Evolutionary conservation across 2,113 vertebrate genomes (phyloP).

Genomic region (Hassar affinis): DNA sequence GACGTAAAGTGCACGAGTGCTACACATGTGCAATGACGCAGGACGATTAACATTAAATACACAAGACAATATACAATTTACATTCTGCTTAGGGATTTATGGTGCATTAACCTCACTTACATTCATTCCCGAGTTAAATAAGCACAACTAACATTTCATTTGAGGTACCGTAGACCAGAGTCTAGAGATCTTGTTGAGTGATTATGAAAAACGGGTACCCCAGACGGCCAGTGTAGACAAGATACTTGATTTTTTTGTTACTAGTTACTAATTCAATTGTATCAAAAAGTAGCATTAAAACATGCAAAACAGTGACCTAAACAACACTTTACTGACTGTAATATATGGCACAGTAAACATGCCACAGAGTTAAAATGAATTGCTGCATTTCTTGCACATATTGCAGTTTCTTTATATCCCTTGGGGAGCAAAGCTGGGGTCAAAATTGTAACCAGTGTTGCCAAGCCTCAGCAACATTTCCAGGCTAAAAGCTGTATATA

Average conservation of each 20-base stretch:
- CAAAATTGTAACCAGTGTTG: background rate
- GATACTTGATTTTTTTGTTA: background rate
- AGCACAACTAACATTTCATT: background rate
- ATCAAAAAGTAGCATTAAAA: background rate
- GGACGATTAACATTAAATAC: too few species aligned
- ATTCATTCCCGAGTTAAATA: background rate
- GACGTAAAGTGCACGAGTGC: too few species aligned
- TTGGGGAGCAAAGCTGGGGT: background rate
- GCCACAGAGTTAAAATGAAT: too few species aligned
- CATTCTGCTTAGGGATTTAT: background rate
- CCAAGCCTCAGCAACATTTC: background rate
- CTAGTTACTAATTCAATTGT: too few species aligned
- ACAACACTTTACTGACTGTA: background rate
- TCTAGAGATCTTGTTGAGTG: background rate
- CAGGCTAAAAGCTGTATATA: too few species aligned
- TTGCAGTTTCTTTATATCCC: background rate
- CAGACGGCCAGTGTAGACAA: background rate
- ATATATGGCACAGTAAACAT: too few species aligned
- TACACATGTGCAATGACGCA: too few species aligned
- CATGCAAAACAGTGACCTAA: too few species aligned
- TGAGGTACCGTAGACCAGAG: background rate
- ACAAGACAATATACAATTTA: too few species aligned
- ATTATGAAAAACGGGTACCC: background rate
- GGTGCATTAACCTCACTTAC: background rate
- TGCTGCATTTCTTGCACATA: background rate